Evolutionary conservation across 2,888 invertebrate species (phyloP).

Genomic region (Lepidochrysops patricia): DNA sequence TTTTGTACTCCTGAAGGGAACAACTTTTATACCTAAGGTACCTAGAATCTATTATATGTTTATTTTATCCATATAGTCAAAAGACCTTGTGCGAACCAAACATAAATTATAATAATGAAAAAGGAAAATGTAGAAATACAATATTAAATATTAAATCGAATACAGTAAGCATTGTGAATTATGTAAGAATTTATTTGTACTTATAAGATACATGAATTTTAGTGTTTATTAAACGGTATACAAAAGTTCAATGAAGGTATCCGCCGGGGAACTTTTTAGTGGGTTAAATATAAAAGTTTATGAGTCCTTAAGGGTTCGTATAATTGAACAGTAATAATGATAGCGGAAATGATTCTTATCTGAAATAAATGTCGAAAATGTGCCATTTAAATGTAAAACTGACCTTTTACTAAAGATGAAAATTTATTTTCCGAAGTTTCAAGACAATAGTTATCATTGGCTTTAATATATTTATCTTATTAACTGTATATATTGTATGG

Average conservation of each 20-base stretch:
- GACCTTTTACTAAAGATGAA: not conserved
- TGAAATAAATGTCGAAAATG: not conserved
- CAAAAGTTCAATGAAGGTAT: not conserved
- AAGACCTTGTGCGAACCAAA: not conserved
- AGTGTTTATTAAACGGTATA: not conserved
- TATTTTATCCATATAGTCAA: not conserved
- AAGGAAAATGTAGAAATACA: not conserved
- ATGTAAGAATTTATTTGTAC: not conserved
- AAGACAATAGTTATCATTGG: not conserved
- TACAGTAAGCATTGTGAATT: not conserved
- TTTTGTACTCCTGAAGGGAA: conserved; percentile 18
- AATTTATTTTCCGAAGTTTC: not conserved
- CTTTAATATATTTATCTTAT: not conserved
- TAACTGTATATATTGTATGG: not conserved
- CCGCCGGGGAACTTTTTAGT: not conserved
- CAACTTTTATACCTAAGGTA: conserved; percentile 16
- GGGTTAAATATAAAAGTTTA: not conserved
- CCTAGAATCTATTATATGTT: not conserved
- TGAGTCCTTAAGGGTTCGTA: not conserved
- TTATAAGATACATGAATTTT: not conserved
- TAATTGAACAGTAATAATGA: not conserved
- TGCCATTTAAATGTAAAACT: not conserved
- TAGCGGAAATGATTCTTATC: not conserved
- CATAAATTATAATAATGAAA: not conserved
- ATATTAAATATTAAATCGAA: not conserved